phyloP scores from a whole-genome alignment of 2,113 vertebrate species.

The Perca fluviatilis region DNA sequence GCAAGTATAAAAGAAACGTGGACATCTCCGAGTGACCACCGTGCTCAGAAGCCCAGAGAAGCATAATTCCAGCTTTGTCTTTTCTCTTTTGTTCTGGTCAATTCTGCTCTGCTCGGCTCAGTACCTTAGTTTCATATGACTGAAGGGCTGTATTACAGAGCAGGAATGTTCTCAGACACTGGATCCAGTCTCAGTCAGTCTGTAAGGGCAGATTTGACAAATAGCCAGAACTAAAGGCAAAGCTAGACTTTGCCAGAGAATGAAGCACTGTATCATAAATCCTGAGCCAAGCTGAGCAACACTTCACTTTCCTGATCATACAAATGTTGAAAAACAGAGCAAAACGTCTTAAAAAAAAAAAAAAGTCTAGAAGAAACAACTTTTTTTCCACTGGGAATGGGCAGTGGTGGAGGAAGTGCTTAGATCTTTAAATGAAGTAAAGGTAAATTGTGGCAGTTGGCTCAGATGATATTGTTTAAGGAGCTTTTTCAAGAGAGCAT shows the following conservation, averaged over 20 bases:
- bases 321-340: background rate
- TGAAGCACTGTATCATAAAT: constrained; percentile 12
- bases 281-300: constrained; percentile 29
- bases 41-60: background rate
- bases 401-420: background rate
- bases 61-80: constrained; percentile 5
- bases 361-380: background rate
- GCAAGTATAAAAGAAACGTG: background rate
- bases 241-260: constrained; percentile 4
- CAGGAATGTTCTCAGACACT: constrained; percentile 60
- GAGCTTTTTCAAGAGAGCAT: background rate
- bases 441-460: background rate
- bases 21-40: background rate
- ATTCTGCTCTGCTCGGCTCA: background rate
- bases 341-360: background rate
- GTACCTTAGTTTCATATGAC: constrained; percentile 27
- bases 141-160: constrained; percentile 12
- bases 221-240: constrained; percentile 44
- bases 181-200: constrained; percentile 22
- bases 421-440: background rate
- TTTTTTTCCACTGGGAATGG: background rate
- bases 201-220: constrained; percentile 41
- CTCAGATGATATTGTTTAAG: background rate
- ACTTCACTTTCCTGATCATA: background rate
- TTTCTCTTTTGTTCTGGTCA: background rate